Base-by-base conservation (phyloP, 2,888 invertebrate species). In the Tridacna crocea region DNA sequence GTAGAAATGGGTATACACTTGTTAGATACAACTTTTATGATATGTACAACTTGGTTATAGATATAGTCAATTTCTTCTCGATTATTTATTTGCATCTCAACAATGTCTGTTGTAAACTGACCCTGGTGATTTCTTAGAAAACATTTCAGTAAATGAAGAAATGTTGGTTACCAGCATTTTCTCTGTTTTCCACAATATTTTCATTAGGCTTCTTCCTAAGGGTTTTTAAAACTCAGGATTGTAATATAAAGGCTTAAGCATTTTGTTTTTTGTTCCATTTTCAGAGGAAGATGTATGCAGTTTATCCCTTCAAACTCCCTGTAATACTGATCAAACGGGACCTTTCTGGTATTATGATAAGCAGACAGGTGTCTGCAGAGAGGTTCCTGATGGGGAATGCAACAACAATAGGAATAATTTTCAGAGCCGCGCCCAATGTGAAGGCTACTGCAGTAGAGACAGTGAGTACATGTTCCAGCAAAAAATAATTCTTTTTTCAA, bases 391-490 rank as follows among this genome's bases (percentile, higher is more conserved):
- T 55, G 85, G 85, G n/a, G 93, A 94, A 6, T 95, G 94, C 85
- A 92, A 91, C 10, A 93, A 93, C n/a, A 94, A 94, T 82, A 89
- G 88, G 24, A 94, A 94, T 85, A 89, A 92, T 55, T 99, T 98
- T 95, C 95, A 96, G 82, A 96, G 96, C 13, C 96, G 97, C 92
- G 97, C 97, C 75, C 97, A 98, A 81, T 99, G 99, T 93, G 96
- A 97, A 75, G 74, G 77, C 2, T 75, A 68, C 70, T 89, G 89
- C 72, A 85, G 82, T 65, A 79, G 79, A 51, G 79, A 79, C 19
- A 81, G 85, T 86, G 70, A 79, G 85, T 85, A 70, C 11, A 24
- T 24, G 22, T n/a, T 47, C 72, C 26, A 47, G n/a, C 61, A 15
- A n/a, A n/a, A n/a, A n/a, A n/a, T n/a, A n/a, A n/a, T n/a, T n/a